Evolutionary conservation across 2,113 vertebrate species (phyloP).

Genomic region (Fregata magnificens): DNA sequence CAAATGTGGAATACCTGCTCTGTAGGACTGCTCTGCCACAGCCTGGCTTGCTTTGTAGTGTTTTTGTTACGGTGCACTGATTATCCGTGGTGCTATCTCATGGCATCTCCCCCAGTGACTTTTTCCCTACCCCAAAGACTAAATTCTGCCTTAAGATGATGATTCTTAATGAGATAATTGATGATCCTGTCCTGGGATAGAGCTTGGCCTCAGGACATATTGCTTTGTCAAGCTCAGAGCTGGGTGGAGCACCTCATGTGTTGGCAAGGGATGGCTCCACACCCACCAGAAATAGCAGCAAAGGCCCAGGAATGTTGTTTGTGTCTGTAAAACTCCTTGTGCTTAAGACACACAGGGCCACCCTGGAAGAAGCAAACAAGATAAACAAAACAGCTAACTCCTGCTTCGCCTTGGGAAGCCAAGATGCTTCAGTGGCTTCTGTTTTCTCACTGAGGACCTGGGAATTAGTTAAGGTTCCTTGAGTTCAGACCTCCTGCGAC

Average conservation of each 20-base stretch:
- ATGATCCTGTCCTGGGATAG: neutral
- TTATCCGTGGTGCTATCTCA: neutral
- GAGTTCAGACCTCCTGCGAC: rapidly evolving
- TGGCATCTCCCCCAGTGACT: neutral
- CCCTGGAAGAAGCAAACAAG: neutral
- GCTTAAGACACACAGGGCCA: neutral
- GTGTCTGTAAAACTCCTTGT: neutral
- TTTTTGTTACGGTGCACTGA: neutral
- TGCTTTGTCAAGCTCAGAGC: neutral
- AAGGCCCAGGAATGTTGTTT: neutral
- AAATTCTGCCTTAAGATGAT: neutral
- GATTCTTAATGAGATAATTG: neutral
- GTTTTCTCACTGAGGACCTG: neutral
- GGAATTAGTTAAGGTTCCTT: neutral
- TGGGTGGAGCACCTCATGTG: rapidly evolving
- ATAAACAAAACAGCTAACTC: neutral
- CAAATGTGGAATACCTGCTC: neutral
- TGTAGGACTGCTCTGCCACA: neutral
- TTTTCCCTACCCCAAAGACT: neutral
- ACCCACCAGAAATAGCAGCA: neutral
- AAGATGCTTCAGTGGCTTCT: neutral
- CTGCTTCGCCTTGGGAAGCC: neutral
- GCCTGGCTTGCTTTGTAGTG: neutral
- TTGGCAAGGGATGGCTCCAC: neutral
- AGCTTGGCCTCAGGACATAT: neutral